Conservation (phyloP, 2,888 invertebrate species). For the Drosophila parthenogenetica region DNA sequence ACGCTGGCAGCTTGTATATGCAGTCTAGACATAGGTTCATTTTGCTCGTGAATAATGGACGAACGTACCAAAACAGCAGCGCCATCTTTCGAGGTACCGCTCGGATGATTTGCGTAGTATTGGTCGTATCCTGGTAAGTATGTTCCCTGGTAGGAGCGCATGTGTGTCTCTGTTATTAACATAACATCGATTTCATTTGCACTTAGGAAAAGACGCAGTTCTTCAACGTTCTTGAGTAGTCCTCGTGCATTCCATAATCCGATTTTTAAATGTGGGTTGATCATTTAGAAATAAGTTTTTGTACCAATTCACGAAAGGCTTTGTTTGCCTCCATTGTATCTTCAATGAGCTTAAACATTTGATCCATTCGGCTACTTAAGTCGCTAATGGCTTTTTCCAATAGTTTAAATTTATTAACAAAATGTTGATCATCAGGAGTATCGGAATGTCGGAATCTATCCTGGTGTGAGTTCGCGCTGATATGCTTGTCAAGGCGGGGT, state of each 20-base stretch:
- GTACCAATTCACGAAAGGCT: slow-evolving; percentile 16
- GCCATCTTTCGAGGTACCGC: slow-evolving; percentile 7
- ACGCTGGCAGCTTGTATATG: slow-evolving; percentile 12
- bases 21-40: slow-evolving; percentile 7
- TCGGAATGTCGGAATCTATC: neutral
- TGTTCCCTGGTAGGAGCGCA: slow-evolving; percentile 5
- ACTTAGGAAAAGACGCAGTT: slow-evolving; percentile 14
- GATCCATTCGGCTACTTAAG: slow-evolving; percentile 12
- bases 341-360: slow-evolving; percentile 20
- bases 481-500: neutral
- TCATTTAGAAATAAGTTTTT: slow-evolving; percentile 18
- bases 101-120: slow-evolving; percentile 18
- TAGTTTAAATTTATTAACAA: neutral
- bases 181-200: slow-evolving; percentile 7
- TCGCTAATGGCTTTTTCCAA: slow-evolving; percentile 9
- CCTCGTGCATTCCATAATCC: slow-evolving; percentile 32
- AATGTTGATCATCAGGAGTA: neutral
- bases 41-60: slow-evolving; percentile 1
- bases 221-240: neutral
- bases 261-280: slow-evolving; percentile 9
- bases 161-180: slow-evolving; percentile 18
- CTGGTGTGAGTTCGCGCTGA: neutral
- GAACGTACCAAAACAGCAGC: slow-evolving; percentile 8
- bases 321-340: slow-evolving; percentile 13
- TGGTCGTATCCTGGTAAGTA: slow-evolving; percentile 11